Evolutionary conservation across 2,888 invertebrate genomes (phyloP).

Genomic region (Noctuana brunneofusca): DNA sequence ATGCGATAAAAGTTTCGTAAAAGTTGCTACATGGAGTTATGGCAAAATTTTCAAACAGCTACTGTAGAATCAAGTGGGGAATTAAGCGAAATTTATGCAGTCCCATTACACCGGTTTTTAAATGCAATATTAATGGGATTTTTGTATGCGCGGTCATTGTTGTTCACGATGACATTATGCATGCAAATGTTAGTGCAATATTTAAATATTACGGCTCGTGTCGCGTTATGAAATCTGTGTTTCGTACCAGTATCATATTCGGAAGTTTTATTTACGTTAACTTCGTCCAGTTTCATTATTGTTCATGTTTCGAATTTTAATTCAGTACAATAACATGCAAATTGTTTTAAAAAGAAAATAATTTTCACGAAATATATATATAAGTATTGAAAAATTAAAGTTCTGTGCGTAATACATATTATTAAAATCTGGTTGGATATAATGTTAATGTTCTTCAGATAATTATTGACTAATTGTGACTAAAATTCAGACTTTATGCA

Average conservation of each 20-base stretch:
- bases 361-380: no score
- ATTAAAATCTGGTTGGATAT: no score
- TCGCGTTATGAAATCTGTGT: constrained; percentile 45
- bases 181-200: constrained; percentile 30
- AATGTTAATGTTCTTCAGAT: no score
- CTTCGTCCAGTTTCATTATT: background rate
- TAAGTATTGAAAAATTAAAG: no score
- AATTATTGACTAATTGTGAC: no score
- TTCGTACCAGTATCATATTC: constrained; percentile 8
- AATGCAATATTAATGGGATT: constrained; percentile 33
- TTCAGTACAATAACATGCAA: background rate
- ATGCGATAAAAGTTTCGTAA: constrained; percentile 22
- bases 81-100: constrained; percentile 26
- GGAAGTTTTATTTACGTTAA: background rate
- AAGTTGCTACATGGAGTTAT: constrained; percentile 19
- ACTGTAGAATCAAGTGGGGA: constrained; percentile 14
- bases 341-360: no score
- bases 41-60: constrained; percentile 18
- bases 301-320: background rate
- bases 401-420: no score
- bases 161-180: constrained; percentile 31
- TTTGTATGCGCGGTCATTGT: constrained; percentile 31
- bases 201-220: constrained; percentile 26
- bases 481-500: no score
- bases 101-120: constrained; percentile 14